Conservation (phyloP, 2,797 vertebrate genomes). For the Hybognathus amarus region DNA sequence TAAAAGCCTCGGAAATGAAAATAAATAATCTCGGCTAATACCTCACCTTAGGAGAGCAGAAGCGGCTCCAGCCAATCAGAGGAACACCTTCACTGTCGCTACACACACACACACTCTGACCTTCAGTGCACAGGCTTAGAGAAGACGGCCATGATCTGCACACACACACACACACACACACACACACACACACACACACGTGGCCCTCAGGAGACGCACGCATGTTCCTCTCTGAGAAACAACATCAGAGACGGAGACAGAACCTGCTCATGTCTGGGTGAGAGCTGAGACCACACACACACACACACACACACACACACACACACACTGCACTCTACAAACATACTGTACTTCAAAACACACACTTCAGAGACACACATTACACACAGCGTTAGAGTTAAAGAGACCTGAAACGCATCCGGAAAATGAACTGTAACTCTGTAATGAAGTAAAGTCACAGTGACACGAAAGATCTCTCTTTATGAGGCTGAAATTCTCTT, state of each 20-base stretch:
- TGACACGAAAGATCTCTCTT: too few relatives aligned
- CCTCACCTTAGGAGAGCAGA: slow-evolving; percentile 94
- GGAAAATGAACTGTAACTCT: too few relatives aligned
- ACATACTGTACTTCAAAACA: too few relatives aligned
- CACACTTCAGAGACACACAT: too few relatives aligned
- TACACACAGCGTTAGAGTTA: too few relatives aligned
- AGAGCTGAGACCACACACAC: slow-evolving; percentile 4
- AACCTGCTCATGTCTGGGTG: neutral
- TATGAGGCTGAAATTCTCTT: too few relatives aligned
- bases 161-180: too few relatives aligned
- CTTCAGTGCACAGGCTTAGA: slow-evolving; percentile 82
- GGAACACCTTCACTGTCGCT: slow-evolving; percentile 69
- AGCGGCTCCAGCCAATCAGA: slow-evolving; percentile 82
- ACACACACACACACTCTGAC: slow-evolving; percentile 80
- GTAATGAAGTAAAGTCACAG: too few relatives aligned
- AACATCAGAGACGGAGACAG: slow-evolving; percentile 7
- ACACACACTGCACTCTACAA: neutral
- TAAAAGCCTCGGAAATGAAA: slow-evolving; percentile 97
- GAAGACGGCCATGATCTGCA: slow-evolving; percentile 37
- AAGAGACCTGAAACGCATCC: too few relatives aligned
- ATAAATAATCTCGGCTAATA: slow-evolving; percentile 98
- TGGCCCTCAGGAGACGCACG: slow-evolving; percentile 1
- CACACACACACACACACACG: slow-evolving; percentile 11
- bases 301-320: neutral
- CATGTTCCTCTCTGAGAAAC: slow-evolving; percentile 25